Evolutionary conservation across 2,888 invertebrate species (phyloP).

Genomic region (Drosophila demipolita): DNA sequence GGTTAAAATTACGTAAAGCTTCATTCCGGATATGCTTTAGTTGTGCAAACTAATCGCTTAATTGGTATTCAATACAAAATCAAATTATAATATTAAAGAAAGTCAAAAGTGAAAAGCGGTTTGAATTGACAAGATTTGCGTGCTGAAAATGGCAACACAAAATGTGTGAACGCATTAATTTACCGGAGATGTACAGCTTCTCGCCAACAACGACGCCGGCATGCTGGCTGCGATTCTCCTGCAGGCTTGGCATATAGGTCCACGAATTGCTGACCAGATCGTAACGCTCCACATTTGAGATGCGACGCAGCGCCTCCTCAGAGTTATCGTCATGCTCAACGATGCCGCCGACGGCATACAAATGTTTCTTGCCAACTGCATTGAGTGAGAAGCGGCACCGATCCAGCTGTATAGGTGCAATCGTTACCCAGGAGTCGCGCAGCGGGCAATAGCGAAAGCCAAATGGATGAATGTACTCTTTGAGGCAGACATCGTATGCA

Average conservation of each 20-base stretch:
- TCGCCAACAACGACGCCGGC: slow-evolving; percentile 86
- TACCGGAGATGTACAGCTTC: slow-evolving; percentile 83
- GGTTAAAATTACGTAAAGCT: not conserved
- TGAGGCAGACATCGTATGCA: slow-evolving; percentile 89
- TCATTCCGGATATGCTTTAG: not conserved
- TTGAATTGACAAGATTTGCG: not conserved
- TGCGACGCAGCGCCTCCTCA: slow-evolving; percentile 75
- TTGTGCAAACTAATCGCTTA: not conserved
- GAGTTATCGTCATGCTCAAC: slow-evolving; percentile 86
- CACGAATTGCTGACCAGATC: slow-evolving; percentile 87
- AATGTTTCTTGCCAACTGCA: slow-evolving; percentile 85
- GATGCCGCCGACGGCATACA: slow-evolving; percentile 89
- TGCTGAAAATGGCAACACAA: not conserved
- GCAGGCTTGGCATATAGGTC: slow-evolving; percentile 87
- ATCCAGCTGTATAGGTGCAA: slow-evolving; percentile 89
- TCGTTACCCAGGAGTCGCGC: slow-evolving; percentile 88
- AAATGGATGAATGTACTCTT: slow-evolving; percentile 90
- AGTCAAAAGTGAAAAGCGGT: not conserved
- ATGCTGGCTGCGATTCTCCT: slow-evolving; percentile 87
- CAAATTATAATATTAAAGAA: not conserved
- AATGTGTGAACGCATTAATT: not conserved
- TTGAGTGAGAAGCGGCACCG: slow-evolving; percentile 89
- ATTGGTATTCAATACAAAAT: not conserved
- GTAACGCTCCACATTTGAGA: slow-evolving; percentile 87
- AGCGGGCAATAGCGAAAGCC: slow-evolving; percentile 89